Evolutionary conservation across 2,113 vertebrate species (phyloP).

Genomic region (Bettongia penicillata): DNA sequence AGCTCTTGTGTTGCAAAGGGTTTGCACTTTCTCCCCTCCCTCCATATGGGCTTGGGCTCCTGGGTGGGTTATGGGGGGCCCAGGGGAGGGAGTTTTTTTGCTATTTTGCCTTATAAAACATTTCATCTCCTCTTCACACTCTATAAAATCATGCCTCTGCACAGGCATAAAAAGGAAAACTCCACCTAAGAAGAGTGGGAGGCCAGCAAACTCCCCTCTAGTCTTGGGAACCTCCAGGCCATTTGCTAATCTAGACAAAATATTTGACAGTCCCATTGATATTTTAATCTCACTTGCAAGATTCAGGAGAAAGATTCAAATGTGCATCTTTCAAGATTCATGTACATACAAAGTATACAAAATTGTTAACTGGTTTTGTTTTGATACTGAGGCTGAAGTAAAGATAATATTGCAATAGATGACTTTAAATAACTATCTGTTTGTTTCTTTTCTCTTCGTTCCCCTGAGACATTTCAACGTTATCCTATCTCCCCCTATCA

Average conservation of each 20-base stretch:
- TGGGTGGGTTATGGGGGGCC: no score
- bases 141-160: not conserved
- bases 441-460: not conserved
- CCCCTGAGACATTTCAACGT: not conserved
- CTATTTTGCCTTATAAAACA: not conserved
- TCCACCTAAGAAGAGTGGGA: not conserved
- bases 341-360: not conserved
- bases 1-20: not conserved
- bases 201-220: not conserved
- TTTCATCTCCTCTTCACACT: not conserved
- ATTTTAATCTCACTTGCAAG: not conserved
- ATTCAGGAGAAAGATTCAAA: not conserved
- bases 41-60: not conserved
- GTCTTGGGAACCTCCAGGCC: not conserved
- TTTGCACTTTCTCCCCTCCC: not conserved
- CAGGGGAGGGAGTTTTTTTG: not conserved
- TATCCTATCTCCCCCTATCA: not conserved
- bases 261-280: not conserved
- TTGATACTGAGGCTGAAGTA: not conserved
- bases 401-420: not conserved
- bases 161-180: not conserved
- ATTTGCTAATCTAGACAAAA: not conserved
- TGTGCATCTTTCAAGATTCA: not conserved
- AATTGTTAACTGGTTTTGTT: not conserved
- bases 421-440: not conserved